These are phyloP conservation scores for Linnaemya tessellans DNA, from an alignment of 2,888 invertebrate species.

Conservation along the genomic window DNA sequence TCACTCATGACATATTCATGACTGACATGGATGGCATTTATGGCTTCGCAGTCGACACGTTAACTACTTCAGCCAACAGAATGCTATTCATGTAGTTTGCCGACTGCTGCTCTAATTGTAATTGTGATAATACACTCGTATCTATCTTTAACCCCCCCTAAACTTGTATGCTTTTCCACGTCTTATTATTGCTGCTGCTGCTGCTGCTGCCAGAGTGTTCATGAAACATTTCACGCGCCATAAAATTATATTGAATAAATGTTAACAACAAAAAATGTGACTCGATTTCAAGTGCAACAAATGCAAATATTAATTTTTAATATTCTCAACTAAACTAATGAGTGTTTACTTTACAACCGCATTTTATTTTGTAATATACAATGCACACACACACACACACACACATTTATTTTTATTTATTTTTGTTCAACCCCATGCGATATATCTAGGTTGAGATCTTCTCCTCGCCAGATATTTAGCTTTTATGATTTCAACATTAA, in stretches of 20 bases:
- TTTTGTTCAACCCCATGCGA: neutral
- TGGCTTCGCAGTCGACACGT: no score
- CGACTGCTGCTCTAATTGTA: no score
- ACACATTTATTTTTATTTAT: no score
- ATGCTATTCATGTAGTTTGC: no score
- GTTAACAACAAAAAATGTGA: constrained; percentile 18
- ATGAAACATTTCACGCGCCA: constrained; percentile 59
- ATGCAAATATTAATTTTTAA: constrained; percentile 27
- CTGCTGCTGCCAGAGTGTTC: constrained; percentile 20
- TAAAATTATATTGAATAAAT: constrained; percentile 24
- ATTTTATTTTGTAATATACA: constrained; percentile 13
- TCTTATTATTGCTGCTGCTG: neutral
- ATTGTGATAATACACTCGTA: no score
- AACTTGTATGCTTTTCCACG: neutral
- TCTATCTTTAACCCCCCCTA: no score
- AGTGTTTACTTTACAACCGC: neutral
- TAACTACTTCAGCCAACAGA: no score
- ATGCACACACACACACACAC: no score
- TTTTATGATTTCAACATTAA: no score
- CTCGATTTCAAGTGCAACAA: constrained; percentile 9
- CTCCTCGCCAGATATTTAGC: no score
- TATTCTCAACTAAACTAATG: neutral
- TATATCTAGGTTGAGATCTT: neutral
- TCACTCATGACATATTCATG: no score
- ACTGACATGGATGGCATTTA: no score